These are phyloP conservation scores for Remorina albescens DNA, from an alignment of 2,797 vertebrate genomes.

Conservation along the genomic window DNA sequence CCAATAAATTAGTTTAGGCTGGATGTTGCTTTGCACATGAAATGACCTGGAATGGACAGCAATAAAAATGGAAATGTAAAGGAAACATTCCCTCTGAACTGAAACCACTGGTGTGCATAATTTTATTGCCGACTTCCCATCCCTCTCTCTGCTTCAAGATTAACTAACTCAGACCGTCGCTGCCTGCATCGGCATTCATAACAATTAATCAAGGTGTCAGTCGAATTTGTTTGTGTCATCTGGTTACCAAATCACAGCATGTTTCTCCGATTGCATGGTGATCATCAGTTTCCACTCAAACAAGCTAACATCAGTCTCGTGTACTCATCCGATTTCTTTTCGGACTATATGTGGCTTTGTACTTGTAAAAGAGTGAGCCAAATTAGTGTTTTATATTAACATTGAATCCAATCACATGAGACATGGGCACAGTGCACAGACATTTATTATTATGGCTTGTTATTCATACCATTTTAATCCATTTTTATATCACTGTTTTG, in stretches of 20 bases:
- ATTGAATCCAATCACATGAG: not conserved
- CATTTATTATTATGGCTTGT: not conserved
- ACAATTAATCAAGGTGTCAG: slow-evolving; percentile 73
- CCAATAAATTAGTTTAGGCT: slow-evolving; percentile 76
- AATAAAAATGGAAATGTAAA: slow-evolving; percentile 86
- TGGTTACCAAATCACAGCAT: slow-evolving; percentile 44
- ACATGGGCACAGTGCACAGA: not conserved
- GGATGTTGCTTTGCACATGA: slow-evolving; percentile 76
- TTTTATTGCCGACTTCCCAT: slow-evolving; percentile 70
- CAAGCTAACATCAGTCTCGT: slow-evolving; percentile 26
- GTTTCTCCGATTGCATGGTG: slow-evolving; percentile 38
- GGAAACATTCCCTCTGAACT: slow-evolving; percentile 68
- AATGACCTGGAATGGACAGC: slow-evolving; percentile 80
- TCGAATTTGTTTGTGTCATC: slow-evolving; percentile 64
- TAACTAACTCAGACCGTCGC: slow-evolving; percentile 64
- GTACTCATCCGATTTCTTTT: slow-evolving; percentile 38
- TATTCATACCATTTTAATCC: not conserved
- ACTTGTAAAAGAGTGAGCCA: slow-evolving; percentile 17
- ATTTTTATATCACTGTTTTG: not conserved
- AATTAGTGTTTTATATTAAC: not conserved
- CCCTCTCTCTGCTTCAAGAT: slow-evolving; percentile 64
- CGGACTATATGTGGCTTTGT: slow-evolving; percentile 4
- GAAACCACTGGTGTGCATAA: slow-evolving; percentile 74
- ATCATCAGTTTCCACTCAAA: slow-evolving; percentile 47
- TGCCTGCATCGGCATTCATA: slow-evolving; percentile 67